Conservation (phyloP, 2,888 invertebrate genomes). For the Lapara coniferarum region DNA sequence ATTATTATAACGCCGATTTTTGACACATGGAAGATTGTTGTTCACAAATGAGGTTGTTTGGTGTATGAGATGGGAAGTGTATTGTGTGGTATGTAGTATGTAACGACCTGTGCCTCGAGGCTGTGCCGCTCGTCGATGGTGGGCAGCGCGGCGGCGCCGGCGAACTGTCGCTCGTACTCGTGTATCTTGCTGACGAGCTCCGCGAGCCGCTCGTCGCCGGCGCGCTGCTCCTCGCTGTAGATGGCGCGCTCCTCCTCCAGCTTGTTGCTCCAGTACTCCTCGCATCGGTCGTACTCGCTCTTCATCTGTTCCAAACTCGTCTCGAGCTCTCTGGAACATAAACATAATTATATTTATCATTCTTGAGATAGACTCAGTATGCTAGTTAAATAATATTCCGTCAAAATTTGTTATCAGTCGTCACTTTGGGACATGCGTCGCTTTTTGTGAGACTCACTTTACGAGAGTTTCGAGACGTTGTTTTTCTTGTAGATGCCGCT, state of each 20-base stretch:
- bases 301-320: slow-evolving; percentile 88
- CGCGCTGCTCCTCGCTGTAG: slow-evolving; percentile 89
- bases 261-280: slow-evolving; percentile 93
- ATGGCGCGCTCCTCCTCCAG: slow-evolving; percentile 90
- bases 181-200: slow-evolving; percentile 89
- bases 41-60: too few species aligned
- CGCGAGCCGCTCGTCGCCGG: slow-evolving; percentile 89
- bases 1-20: too few species aligned
- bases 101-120: slow-evolving; percentile 80
- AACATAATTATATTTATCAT: not conserved
- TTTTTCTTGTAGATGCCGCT: slow-evolving; percentile 57
- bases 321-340: slow-evolving; percentile 86
- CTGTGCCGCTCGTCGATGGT: slow-evolving; percentile 87
- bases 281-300: slow-evolving; percentile 91
- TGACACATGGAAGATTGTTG: too few species aligned
- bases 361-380: not conserved
- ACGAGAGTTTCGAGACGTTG: slow-evolving; percentile 56
- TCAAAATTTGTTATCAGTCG: not conserved
- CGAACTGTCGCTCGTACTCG: slow-evolving; percentile 91
- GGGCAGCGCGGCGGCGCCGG: slow-evolving; percentile 73
- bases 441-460: slow-evolving; percentile 49
- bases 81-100: too few species aligned
- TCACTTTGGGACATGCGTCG: not conserved
- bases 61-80: too few species aligned
- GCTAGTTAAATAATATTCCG: not conserved